Conservation (phyloP, 1,140 invertebrate species). For the Hydropsyche tenuis region DNA sequence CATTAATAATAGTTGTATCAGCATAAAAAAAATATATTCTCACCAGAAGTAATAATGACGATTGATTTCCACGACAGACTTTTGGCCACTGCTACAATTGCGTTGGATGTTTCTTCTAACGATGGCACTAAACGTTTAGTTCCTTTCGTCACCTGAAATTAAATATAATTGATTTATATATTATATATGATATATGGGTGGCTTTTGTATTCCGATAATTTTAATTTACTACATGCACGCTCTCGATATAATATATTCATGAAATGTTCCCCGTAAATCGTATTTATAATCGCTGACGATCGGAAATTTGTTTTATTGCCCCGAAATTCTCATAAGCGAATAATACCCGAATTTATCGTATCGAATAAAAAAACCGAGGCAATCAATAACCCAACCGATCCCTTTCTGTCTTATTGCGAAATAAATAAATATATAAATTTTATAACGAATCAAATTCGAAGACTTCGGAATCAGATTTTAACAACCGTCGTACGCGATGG, state of each 20-base stretch:
- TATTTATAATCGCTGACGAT: too few relatives aligned
- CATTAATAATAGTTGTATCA: background rate
- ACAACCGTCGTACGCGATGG: too few relatives aligned
- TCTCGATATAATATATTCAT: background rate
- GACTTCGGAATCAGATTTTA: too few relatives aligned
- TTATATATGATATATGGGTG: background rate
- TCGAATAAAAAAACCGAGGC: too few relatives aligned
- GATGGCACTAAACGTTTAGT: slow-evolving; percentile 43
- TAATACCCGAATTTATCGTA: too few relatives aligned
- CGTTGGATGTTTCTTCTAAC: slow-evolving; percentile 45
- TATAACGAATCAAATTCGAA: too few relatives aligned
- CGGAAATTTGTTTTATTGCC: too few relatives aligned
- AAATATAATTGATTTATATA: slow-evolving; percentile 6
- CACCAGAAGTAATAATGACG: slow-evolving; percentile 49
- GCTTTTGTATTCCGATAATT: too few relatives aligned
- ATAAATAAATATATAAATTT: too few relatives aligned
- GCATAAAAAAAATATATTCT: slow-evolving; percentile 13
- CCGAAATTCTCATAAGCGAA: too few relatives aligned
- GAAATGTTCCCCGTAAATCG: background rate
- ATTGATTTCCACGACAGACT: slow-evolving; percentile 44
- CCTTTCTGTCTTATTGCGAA: too few relatives aligned
- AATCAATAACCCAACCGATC: too few relatives aligned
- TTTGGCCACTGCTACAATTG: slow-evolving; percentile 44
- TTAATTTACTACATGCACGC: background rate
- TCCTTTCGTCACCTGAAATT: slow-evolving; percentile 37